A percentile compares a stretch with the other conserved stretches of the same genome.
Conservation (phyloP, 2,797 vertebrate genomes). For the Vultur gryphus region DNA sequence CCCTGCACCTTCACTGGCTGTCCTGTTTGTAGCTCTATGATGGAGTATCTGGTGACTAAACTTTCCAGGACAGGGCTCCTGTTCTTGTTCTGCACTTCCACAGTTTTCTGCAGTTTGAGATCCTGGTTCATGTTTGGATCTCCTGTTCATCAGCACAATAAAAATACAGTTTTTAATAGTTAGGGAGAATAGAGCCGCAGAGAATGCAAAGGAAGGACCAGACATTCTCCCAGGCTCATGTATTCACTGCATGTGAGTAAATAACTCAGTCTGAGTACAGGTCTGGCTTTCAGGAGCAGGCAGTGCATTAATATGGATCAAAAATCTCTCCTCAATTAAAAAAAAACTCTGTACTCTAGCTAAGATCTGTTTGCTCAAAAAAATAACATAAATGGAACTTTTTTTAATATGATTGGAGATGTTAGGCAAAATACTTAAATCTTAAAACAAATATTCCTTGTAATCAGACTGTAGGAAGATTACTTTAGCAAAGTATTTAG, state of each 20-base stretch:
- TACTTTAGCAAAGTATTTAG: not conserved
- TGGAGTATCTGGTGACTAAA: not conserved
- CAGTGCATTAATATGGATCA: fast-evolving
- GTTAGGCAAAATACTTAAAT: not conserved
- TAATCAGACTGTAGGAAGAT: not conserved
- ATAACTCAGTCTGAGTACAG: not conserved
- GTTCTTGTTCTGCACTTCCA: not conserved
- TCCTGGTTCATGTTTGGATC: not conserved
- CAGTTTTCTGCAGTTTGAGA: not conserved
- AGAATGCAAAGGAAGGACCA: not conserved
- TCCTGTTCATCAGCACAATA: not conserved
- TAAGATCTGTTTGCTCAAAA: not conserved
- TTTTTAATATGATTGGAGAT: not conserved
- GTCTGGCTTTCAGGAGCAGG: not conserved
- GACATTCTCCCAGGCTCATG: not conserved
- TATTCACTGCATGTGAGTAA: not conserved
- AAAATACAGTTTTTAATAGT: fast-evolving
- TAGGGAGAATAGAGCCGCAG: not conserved
- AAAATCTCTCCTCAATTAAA: not conserved
- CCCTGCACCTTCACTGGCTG: not conserved
- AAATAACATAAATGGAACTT: not conserved
- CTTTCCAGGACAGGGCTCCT: not conserved
- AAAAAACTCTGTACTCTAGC: not conserved
- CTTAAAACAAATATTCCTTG: not conserved
- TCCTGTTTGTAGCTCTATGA: not conserved